Conservation (phyloP, 53 echinoderm and acorn worm genomes). For the Zoroaster sp. region DNA sequence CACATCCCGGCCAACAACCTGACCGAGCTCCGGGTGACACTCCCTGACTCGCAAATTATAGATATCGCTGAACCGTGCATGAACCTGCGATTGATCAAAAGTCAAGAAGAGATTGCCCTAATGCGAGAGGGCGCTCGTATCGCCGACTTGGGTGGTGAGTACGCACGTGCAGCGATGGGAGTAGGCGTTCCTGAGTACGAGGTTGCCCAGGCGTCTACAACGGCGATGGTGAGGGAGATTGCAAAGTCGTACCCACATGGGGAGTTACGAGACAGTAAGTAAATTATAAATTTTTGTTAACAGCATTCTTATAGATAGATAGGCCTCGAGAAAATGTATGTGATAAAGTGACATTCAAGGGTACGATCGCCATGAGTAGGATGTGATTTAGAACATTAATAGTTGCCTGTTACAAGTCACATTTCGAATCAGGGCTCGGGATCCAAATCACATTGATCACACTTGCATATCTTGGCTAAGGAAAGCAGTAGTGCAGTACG, state of each 20-base stretch:
- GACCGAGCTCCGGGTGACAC: constrained; percentile 55
- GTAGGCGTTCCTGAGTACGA: constrained; percentile 84
- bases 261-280: constrained; percentile 85
- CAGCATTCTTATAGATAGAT: no score
- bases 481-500: no score
- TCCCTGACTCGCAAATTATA: constrained; percentile 51
- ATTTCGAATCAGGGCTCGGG: no score
- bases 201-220: constrained; percentile 63
- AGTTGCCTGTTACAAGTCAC: no score
- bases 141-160: constrained; percentile 76
- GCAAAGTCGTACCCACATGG: constrained; percentile 66
- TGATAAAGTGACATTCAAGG: not conserved
- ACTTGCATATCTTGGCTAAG: no score
- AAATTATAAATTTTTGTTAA: not conserved
- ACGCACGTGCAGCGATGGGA: constrained; percentile 63
- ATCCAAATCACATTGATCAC: no score
- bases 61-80: constrained; percentile 75
- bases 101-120: constrained; percentile 76
- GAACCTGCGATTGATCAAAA: constrained; percentile 77
- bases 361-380: no score
- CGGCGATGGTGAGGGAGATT: constrained; percentile 85
- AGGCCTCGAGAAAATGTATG: not conserved
- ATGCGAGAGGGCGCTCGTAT: constrained; percentile 77
- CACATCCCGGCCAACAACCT: constrained; percentile 61
- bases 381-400: no score